These are phyloP conservation scores for Drosophila niveifrons DNA, from an alignment of 2,888 invertebrate genomes.

Conservation along the genomic window DNA sequence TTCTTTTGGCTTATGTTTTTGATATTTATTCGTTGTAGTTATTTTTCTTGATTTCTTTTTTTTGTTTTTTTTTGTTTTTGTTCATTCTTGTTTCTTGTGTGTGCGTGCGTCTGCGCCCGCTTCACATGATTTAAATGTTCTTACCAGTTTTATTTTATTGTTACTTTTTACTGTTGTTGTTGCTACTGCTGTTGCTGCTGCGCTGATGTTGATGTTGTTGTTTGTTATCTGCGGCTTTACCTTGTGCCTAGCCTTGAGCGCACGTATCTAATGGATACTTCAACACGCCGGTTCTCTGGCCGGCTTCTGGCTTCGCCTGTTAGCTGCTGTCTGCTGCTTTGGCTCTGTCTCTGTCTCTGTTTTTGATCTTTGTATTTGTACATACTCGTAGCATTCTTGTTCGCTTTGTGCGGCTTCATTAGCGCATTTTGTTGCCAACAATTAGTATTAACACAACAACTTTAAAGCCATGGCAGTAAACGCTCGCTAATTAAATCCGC, in stretches of 20 bases:
- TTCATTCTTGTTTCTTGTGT: constrained; percentile 43
- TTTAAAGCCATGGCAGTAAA: constrained; percentile 34
- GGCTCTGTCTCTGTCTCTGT: constrained; percentile 42
- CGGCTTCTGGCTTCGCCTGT: constrained; percentile 36
- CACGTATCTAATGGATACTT: constrained; percentile 77
- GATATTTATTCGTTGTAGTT: constrained; percentile 51
- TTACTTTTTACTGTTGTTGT: constrained; percentile 33
- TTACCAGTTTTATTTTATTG: constrained; percentile 51
- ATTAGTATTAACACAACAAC: constrained; percentile 66
- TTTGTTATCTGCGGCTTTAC: constrained; percentile 65
- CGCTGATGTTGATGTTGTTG: constrained; percentile 31
- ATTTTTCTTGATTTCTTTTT: constrained; percentile 3
- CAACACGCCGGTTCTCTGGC: constrained; percentile 56
- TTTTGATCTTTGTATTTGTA: constrained; percentile 31
- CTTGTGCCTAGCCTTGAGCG: constrained; percentile 64
- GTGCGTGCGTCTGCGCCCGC: constrained; percentile 40
- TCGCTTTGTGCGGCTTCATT: constrained; percentile 58
- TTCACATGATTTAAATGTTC: constrained; percentile 62
- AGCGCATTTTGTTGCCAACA: constrained; percentile 58
- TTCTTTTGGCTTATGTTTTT: constrained; percentile 67
- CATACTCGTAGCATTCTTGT: constrained; percentile 23
- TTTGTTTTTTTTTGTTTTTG: too few relatives aligned
- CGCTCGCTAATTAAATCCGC: constrained; percentile 26
- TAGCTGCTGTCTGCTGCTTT: constrained; percentile 43
- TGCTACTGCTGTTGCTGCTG: constrained; percentile 8